Base-by-base conservation (phyloP, 2,797 vertebrate species). In the Poliocrania exsul region DNA sequence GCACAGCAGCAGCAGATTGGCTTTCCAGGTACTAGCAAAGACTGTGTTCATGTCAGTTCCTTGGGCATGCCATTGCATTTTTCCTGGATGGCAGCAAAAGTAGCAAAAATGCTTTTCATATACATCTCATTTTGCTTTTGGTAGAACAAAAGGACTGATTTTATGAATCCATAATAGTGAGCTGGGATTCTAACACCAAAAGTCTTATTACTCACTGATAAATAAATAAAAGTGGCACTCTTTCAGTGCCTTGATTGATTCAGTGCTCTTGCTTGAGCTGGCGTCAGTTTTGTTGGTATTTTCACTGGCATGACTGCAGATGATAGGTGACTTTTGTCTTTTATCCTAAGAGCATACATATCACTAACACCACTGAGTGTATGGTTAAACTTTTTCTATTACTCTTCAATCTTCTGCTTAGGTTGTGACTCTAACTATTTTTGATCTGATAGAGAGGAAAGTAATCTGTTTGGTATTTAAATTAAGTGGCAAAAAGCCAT, bases 401-500 rank as follows among this genome's bases (percentile, higher is more conserved):
- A 58, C 46, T 92, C 62, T 79, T 91, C 50, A 91, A 37, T 82
- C 66, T 31, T 84, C 60, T 65, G 92, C 78, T 92, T 80, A 88
- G 26, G 31, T 51, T 77, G 53, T 61, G 66, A 80, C 35, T 35
- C 46, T 62, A 74, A 85, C 69, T 89, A 84, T 81, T 81, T 95
- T 88, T 79, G 29, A 81, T 81, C 20, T 86, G 79, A 44, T 16
- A 82, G 51, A 46, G 26, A 88, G 47, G 72, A 94, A 85, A 92
- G 35, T 90, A 58, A 88, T 88, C 47, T 78, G 20, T 74, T 64
- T 67, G 37, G 14, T 77, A 70, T 75, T 95, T 92, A 81, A 95
- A 60, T 51, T 50, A 66, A 87, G 47, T 70, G 24, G 35, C 10
- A 79, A 91, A 49, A 89, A 93, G 51, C 65, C 20, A 44, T 51